Evolutionary conservation across 2,888 invertebrate genomes (phyloP).

Genomic region (Chymomyza fuscimana): DNA sequence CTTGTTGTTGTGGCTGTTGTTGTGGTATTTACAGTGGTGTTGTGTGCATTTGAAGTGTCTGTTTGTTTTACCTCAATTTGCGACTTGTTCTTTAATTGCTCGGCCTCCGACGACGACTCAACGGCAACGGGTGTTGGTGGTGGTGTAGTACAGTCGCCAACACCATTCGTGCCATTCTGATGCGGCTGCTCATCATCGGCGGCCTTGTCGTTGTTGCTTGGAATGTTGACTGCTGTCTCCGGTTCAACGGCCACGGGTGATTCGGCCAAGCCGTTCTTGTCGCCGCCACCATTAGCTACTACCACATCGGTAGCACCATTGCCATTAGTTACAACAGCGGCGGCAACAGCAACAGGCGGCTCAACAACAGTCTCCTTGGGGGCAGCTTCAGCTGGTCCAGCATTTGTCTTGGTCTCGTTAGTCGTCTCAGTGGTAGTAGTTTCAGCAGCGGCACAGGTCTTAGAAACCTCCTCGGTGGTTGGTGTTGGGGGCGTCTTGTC

Average conservation of each 20-base stretch:
- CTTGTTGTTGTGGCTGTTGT: constrained; percentile 46
- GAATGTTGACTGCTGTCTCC: constrained; percentile 50
- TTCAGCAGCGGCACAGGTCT: constrained; percentile 45
- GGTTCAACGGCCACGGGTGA: constrained; percentile 56
- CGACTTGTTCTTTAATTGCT: constrained; percentile 67
- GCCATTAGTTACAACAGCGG: constrained; percentile 63
- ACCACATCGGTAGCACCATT: constrained; percentile 43
- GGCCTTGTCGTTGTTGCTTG: constrained; percentile 47
- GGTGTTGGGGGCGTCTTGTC: constrained; percentile 50
- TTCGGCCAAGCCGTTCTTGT: constrained; percentile 72
- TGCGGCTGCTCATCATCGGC: constrained; percentile 59
- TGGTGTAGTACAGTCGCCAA: constrained; percentile 55
- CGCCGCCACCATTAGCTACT: constrained; percentile 58
- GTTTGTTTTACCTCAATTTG: constrained; percentile 77
- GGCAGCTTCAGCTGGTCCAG: constrained; percentile 42
- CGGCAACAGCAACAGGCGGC: constrained; percentile 19
- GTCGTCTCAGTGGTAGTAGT: constrained; percentile 35
- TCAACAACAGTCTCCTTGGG: constrained; percentile 46
- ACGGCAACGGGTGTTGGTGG: constrained; percentile 68
- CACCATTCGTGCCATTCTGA: constrained; percentile 71
- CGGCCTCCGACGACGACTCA: constrained; percentile 51
- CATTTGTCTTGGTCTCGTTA: constrained; percentile 43
- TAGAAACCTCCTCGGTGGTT: constrained; percentile 54
- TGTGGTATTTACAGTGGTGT: constrained; percentile 27
- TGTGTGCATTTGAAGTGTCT: constrained; percentile 41